Evolutionary conservation across 2,888 invertebrate genomes (phyloP), one percentile per base, ranked within the genome.

Genomic region (Scaptomyza tumidula): DNA sequence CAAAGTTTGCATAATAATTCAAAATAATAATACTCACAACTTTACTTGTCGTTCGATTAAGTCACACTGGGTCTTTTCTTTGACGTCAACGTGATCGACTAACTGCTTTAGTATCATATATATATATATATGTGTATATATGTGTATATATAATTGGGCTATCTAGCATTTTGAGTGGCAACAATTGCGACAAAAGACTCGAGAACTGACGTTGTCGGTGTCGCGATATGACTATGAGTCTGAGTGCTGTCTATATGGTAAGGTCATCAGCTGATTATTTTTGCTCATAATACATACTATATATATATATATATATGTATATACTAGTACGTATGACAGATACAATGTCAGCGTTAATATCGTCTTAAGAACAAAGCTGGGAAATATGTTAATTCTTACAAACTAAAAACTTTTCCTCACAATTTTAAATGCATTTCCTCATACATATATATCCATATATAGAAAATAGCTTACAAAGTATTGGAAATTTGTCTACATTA

Each of bases 81-180:
- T 16, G 50, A 16, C 45, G 9, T 13, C 10, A 48, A 45, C 27
- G 27, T 27, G 16, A 41, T 41, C 46, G 16, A 62, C 27, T 41
- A 13, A 62, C 27, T n/a, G 24, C 50, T 14, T 19, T 19, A 19
- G 1, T 19, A 19, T 19, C n/a, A 9, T 16, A 16, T 10, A 16
- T 16, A 39, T 3, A 39, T 11, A 37, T 37, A 16, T 41, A 0
- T 33, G 43, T 33, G 11, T 37, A 9, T 16, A 16, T 16, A 10
- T 16, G 14, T 9, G 14, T 11, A n/a, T 37, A 16, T 41, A 0
- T 33, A 48, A 56, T 61, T 41, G 53, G 35, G n/a, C 53, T 55
- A 53, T 64, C 52, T 41, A 19, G 10, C 27, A n/a, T 27, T 53
- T 48, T 48, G 35, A 64, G 53, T 48, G 62, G 55, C 53, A 45